Percentiles rank a stretch among this genome's conserved stretches.
These are phyloP conservation scores for Luffia ferchaultella DNA, from an alignment of 2,888 invertebrate species.

Conservation along the genomic window DNA sequence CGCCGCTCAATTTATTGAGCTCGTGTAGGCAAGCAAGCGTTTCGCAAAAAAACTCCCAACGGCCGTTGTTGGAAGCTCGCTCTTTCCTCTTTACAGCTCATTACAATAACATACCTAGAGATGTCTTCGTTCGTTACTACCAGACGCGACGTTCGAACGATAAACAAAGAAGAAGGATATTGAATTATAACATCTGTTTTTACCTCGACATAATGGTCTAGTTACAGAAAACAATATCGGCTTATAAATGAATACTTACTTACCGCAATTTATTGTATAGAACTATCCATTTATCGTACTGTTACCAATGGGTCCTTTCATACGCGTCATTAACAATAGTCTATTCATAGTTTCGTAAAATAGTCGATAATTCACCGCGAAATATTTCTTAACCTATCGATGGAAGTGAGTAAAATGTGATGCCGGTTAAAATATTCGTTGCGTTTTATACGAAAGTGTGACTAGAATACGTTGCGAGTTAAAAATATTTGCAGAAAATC, in stretches of 20 bases:
- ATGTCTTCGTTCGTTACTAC: not conserved
- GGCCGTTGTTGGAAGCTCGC: too few species aligned
- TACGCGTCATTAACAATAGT: slow-evolving; percentile 46
- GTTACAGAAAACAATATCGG: not conserved
- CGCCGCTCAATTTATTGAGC: not conserved
- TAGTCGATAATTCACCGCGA: slow-evolving; percentile 16
- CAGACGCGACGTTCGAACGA: not conserved
- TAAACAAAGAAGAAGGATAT: not conserved
- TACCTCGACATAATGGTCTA: not conserved
- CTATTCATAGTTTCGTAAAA: slow-evolving; percentile 47
- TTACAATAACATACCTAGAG: not conserved
- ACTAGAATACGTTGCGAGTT: too few species aligned
- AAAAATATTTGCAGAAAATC: too few species aligned
- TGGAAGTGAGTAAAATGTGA: not conserved
- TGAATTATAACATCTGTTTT: not conserved
- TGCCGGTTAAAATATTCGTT: too few species aligned
- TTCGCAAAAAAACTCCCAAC: too few species aligned
- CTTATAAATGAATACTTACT: not conserved
- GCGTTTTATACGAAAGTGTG: too few species aligned
- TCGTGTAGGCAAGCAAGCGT: too few species aligned
- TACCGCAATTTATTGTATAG: slow-evolving; percentile 23
- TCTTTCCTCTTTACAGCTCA: too few species aligned
- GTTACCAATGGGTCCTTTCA: slow-evolving; percentile 41
- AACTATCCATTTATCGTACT: slow-evolving; percentile 42
- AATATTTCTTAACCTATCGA: not conserved